phyloP scores from a whole-genome alignment of 2,113 vertebrate genomes.

The Callipepla californica region DNA sequence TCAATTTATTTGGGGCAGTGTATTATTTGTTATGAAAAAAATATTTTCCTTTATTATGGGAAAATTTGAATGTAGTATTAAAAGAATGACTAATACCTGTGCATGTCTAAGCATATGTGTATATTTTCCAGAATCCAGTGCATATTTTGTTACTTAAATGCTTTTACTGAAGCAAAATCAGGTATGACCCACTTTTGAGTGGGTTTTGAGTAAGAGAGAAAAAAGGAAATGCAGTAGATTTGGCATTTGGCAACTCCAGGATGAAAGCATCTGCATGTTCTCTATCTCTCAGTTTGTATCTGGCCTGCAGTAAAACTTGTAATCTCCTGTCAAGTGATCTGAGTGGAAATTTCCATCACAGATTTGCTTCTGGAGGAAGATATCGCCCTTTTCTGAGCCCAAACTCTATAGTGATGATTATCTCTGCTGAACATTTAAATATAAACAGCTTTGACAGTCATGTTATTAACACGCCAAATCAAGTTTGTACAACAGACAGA shows the following conservation, averaged over 20 bases:
- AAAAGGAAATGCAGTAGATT: background rate
- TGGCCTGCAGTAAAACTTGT: background rate
- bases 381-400: background rate
- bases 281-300: background rate
- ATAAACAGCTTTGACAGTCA: background rate
- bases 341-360: constrained; percentile 20
- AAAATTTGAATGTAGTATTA: background rate
- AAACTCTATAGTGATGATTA: background rate
- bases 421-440: background rate
- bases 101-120: background rate
- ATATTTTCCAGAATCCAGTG: background rate
- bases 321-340: constrained; percentile 10
- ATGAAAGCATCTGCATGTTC: background rate
- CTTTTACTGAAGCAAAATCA: constrained; percentile 11
- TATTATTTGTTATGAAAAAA: background rate
- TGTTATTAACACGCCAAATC: constrained; percentile 9
- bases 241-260: background rate
- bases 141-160: background rate
- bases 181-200: constrained; percentile 4
- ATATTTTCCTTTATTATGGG: background rate
- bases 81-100: background rate
- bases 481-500: background rate
- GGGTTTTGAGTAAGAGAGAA: constrained; percentile 22
- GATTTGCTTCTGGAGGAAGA: background rate
- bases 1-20: background rate